These are phyloP conservation scores for Leguminivora glycinivorella DNA, from an alignment of 1,140 invertebrate genomes.

Conservation along the genomic window DNA sequence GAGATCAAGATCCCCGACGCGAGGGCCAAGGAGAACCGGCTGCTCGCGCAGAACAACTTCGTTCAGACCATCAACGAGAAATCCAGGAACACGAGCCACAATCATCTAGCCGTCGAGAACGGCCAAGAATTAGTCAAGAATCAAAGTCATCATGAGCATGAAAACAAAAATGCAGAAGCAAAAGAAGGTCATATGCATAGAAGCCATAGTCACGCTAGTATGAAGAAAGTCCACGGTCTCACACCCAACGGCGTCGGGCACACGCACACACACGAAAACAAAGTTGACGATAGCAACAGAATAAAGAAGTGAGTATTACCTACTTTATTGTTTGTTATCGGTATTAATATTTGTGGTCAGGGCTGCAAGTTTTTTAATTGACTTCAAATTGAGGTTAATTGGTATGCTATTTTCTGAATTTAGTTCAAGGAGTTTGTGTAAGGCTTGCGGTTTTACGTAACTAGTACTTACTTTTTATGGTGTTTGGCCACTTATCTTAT, in stretches of 20 bases:
- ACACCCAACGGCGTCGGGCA: slow-evolving; percentile 63
- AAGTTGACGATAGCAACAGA: slow-evolving; percentile 53
- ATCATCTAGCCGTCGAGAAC: slow-evolving; percentile 64
- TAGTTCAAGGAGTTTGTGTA: slow-evolving; percentile 5
- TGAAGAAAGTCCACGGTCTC: slow-evolving; percentile 63
- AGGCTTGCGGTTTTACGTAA: slow-evolving; percentile 7
- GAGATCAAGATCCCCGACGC: slow-evolving; percentile 77
- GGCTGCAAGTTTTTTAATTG: slow-evolving; percentile 2
- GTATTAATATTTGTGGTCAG: slow-evolving; percentile 8
- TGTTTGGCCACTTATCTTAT: not conserved
- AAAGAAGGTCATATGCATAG: slow-evolving; percentile 57
- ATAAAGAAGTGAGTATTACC: slow-evolving; percentile 63
- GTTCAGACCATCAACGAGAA: slow-evolving; percentile 70
- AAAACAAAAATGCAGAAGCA: slow-evolving; percentile 37
- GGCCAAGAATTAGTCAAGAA: slow-evolving; percentile 53
- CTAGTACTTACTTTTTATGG: not conserved
- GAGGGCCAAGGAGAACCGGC: slow-evolving; percentile 69
- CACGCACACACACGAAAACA: slow-evolving; percentile 49
- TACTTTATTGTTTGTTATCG: not conserved
- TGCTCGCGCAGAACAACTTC: slow-evolving; percentile 74
- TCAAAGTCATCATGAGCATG: slow-evolving; percentile 39
- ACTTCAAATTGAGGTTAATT: slow-evolving; percentile 18
- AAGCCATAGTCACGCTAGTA: slow-evolving; percentile 69
- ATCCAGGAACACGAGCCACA: slow-evolving; percentile 56
- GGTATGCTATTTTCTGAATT: slow-evolving; percentile 22